phyloP scores from a whole-genome alignment of 1,140 invertebrate species.

The Leucophenga varia region DNA sequence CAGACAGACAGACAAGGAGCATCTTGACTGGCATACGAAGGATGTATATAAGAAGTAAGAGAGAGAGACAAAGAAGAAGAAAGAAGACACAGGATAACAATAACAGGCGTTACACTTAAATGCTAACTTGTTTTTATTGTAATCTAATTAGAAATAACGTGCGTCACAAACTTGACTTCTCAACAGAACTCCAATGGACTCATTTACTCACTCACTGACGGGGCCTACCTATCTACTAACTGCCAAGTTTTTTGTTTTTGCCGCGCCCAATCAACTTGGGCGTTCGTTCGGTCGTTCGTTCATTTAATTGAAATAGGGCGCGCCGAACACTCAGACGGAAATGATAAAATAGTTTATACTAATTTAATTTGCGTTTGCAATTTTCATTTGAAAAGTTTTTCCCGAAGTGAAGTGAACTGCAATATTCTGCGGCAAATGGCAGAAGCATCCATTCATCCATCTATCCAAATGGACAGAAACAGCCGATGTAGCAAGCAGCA shows the following conservation, averaged over 20 bases:
- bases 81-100: slow-evolving; percentile 17
- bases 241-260: too few relatives aligned
- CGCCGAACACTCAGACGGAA: not conserved
- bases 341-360: slow-evolving; percentile 43
- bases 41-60: slow-evolving; percentile 18
- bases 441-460: too few relatives aligned
- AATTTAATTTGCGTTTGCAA: slow-evolving; percentile 49
- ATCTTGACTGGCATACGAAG: too few relatives aligned
- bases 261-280: not conserved
- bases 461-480: too few relatives aligned
- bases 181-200: slow-evolving; percentile 4
- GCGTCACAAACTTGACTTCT: slow-evolving; percentile 47
- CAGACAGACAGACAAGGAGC: too few relatives aligned
- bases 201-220: too few relatives aligned
- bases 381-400: slow-evolving; percentile 33
- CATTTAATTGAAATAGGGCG: not conserved
- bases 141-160: slow-evolving; percentile 51
- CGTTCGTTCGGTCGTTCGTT: not conserved
- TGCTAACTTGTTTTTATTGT: slow-evolving; percentile 12
- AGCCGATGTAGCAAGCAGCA: too few relatives aligned
- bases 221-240: too few relatives aligned
- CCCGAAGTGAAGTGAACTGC: not conserved
- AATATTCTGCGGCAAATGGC: slow-evolving; percentile 1
- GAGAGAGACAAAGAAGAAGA: slow-evolving; percentile 15
- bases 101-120: too few relatives aligned